phyloP scores from a whole-genome alignment of 2,888 invertebrate genomes.

The Troides oblongomaculatus region DNA sequence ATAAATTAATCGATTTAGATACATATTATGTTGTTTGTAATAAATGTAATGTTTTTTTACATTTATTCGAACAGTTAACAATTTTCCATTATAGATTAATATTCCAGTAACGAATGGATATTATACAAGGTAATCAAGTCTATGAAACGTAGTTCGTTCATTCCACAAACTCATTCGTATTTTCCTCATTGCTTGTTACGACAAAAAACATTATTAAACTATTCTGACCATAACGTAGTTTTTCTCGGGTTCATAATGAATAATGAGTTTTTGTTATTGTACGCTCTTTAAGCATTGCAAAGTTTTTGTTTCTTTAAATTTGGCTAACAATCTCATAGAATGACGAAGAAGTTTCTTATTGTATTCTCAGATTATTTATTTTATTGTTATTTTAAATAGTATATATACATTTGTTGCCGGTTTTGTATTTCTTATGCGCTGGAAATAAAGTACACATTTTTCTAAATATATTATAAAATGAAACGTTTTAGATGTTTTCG shows the following conservation, averaged over 20 bases:
- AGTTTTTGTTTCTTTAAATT: background rate
- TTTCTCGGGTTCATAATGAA: slow-evolving; percentile 2
- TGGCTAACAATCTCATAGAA: background rate
- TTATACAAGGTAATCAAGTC: slow-evolving; percentile 11
- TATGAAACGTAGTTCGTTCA: slow-evolving; percentile 1
- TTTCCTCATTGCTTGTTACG: slow-evolving; percentile 7
- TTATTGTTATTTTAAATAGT: background rate
- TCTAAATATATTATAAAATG: too few relatives aligned
- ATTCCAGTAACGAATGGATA: background rate
- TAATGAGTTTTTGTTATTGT: background rate
- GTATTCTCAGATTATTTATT: background rate
- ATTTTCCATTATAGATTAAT: background rate
- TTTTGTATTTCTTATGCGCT: background rate
- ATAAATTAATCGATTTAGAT: too few relatives aligned
- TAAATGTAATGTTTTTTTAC: background rate
- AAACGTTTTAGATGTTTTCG: too few relatives aligned
- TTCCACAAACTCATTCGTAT: background rate
- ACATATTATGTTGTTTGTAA: background rate
- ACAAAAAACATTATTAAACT: slow-evolving; percentile 10
- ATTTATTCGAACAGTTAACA: background rate
- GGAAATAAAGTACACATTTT: background rate
- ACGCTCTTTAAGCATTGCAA: background rate
- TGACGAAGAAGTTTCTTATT: background rate
- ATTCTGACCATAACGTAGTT: background rate
- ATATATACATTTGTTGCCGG: background rate